A percentile compares a stretch with the other conserved stretches of the same genome.
Conservation (phyloP, 2,797 vertebrate species). For the Potorous gilbertii region DNA sequence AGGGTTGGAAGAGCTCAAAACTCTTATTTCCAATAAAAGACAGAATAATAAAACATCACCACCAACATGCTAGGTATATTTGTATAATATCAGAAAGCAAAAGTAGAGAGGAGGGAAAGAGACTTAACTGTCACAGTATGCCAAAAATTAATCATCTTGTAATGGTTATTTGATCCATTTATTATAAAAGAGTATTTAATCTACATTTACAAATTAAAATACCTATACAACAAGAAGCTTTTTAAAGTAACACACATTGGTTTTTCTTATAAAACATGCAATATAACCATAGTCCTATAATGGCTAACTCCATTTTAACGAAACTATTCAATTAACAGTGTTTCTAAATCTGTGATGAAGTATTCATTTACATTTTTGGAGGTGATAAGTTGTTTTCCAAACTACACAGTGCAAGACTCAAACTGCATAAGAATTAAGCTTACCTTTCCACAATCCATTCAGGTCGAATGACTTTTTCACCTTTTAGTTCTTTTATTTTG, state of each 20-base stretch:
- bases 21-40: not conserved
- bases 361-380: not conserved
- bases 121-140: not conserved
- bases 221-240: conserved; percentile 14
- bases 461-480: conserved; percentile 95
- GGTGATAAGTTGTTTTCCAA: conserved; percentile 35
- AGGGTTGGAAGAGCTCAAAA: not conserved
- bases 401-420: conserved; percentile 37
- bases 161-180: not conserved
- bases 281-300: not conserved
- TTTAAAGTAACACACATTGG: conserved; percentile 19
- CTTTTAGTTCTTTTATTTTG: conserved; percentile 96
- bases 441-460: conserved; percentile 99
- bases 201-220: not conserved
- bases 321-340: conserved; percentile 26
- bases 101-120: not conserved
- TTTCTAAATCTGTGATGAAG: conserved; percentile 48
- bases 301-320: conserved; percentile 42
- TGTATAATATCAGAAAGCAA: not conserved
- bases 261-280: conserved; percentile 47
- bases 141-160: not conserved
- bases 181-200: not conserved
- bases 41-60: not conserved
- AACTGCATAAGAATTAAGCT: conserved; percentile 61
- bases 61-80: not conserved